Conservation (phyloP, 2,888 invertebrate genomes). For the Caenorhabditis angaria region DNA sequence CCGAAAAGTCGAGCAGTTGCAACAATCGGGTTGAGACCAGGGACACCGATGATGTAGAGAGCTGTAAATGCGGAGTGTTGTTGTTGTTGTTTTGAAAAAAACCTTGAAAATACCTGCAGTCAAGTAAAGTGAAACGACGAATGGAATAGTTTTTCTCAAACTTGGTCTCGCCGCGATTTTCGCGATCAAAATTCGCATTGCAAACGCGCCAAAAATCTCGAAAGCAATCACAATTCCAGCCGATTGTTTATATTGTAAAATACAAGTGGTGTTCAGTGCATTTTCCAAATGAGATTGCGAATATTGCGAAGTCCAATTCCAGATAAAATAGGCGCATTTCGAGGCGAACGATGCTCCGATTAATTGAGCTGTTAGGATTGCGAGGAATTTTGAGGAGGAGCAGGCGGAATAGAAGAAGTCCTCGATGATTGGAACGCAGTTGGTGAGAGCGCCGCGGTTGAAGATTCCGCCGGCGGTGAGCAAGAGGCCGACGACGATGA, state of each 20-base stretch:
- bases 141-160: constrained; percentile 44
- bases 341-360: constrained; percentile 65
- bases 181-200: constrained; percentile 48
- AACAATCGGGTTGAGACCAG: constrained; percentile 69
- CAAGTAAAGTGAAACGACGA: constrained; percentile 50
- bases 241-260: constrained; percentile 59
- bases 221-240: constrained; percentile 48
- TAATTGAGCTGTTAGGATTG: constrained; percentile 56
- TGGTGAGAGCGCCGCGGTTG: constrained; percentile 65
- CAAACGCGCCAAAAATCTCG: constrained; percentile 57
- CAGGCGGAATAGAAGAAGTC: constrained; percentile 27
- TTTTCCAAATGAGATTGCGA: constrained; percentile 54
- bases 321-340: constrained; percentile 58
- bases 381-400: constrained; percentile 53
- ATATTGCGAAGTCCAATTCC: constrained; percentile 60
- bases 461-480: constrained; percentile 50
- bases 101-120: constrained; percentile 45
- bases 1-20: constrained; percentile 61
- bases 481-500: constrained; percentile 57
- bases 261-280: constrained; percentile 53
- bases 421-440: constrained; percentile 62
- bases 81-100: background rate
- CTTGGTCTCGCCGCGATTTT: constrained; percentile 36
- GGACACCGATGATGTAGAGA: constrained; percentile 63
- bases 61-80: constrained; percentile 44